Evolutionary conservation across 2,888 invertebrate species (phyloP).

Genomic region (Lochmaea capreae): DNA sequence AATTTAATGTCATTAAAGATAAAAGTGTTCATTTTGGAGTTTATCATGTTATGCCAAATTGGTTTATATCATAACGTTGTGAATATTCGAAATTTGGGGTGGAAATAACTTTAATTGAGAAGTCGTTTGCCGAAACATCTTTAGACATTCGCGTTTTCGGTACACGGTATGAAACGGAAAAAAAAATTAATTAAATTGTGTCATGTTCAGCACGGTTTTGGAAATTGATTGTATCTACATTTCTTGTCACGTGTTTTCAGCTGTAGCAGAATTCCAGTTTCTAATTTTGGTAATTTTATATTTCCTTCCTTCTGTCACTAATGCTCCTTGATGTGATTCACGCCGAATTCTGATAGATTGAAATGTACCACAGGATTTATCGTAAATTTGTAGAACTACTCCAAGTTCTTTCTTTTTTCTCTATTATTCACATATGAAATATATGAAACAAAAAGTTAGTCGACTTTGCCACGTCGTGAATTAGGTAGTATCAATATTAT

Average conservation of each 20-base stretch:
- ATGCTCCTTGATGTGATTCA: neutral
- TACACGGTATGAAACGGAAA: conserved; percentile 6
- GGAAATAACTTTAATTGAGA: conserved; percentile 30
- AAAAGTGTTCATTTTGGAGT: conserved; percentile 46
- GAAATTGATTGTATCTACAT: conserved; percentile 18
- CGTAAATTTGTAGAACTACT: too few species aligned
- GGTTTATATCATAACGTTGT: conserved; percentile 40
- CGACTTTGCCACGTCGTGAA: too few species aligned
- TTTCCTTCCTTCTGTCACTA: neutral
- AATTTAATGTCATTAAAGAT: conserved; percentile 46
- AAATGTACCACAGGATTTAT: neutral
- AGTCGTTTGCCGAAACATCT: conserved; percentile 22
- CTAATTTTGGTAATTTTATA: neutral
- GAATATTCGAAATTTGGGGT: conserved; percentile 21
- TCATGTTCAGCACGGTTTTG: conserved; percentile 5
- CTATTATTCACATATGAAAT: too few species aligned
- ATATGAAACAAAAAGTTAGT: too few species aligned
- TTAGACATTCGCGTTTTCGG: conserved; percentile 11
- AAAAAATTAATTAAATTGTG: conserved; percentile 20
- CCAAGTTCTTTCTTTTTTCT: too few species aligned
- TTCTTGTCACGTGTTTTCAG: neutral
- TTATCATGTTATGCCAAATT: conserved; percentile 45
- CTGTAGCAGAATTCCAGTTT: neutral
- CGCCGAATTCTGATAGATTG: neutral
- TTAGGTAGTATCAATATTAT: too few species aligned